Percentiles rank a stretch among this genome's conserved stretches.
Evolutionary conservation across 2,888 invertebrate genomes (phyloP).

Genomic region (Opisthograptis luteolata): DNA sequence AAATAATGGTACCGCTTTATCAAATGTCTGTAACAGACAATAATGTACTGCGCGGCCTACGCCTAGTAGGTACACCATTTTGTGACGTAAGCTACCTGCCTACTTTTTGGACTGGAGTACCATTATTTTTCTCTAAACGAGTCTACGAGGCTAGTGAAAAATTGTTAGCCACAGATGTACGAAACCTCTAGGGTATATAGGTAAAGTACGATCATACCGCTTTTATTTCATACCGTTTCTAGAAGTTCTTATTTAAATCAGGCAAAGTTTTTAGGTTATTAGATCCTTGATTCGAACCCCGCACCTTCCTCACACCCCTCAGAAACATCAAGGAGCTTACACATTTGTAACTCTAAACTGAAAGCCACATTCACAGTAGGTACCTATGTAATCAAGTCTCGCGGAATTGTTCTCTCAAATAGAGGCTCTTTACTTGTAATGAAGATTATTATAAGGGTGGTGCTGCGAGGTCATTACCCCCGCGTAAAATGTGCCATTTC

Average conservation of each 20-base stretch:
- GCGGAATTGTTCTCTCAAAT: slow-evolving; percentile 32
- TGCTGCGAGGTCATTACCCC: slow-evolving; percentile 29
- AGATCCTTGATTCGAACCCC: background rate
- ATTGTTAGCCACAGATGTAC: too few species aligned
- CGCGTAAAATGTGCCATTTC: slow-evolving; percentile 30
- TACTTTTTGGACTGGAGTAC: too few species aligned
- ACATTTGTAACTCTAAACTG: slow-evolving; percentile 29
- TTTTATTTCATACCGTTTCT: too few species aligned
- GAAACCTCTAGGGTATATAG: too few species aligned
- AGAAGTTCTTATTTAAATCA: background rate
- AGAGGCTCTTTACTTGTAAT: slow-evolving; percentile 35
- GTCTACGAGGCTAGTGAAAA: too few species aligned
- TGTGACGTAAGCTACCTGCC: too few species aligned
- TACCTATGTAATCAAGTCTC: slow-evolving; percentile 35
- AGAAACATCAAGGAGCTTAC: slow-evolving; percentile 19
- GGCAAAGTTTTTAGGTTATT: background rate
- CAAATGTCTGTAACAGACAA: too few species aligned
- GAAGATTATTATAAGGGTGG: slow-evolving; percentile 36
- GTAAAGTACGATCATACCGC: too few species aligned
- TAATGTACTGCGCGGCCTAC: too few species aligned
- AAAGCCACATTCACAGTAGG: slow-evolving; percentile 28
- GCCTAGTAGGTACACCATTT: too few species aligned
- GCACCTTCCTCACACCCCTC: background rate
- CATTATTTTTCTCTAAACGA: too few species aligned
- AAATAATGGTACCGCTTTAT: background rate